Evolutionary conservation across 2,797 vertebrate genomes (phyloP).

Genomic region (Prunella strophiata): DNA sequence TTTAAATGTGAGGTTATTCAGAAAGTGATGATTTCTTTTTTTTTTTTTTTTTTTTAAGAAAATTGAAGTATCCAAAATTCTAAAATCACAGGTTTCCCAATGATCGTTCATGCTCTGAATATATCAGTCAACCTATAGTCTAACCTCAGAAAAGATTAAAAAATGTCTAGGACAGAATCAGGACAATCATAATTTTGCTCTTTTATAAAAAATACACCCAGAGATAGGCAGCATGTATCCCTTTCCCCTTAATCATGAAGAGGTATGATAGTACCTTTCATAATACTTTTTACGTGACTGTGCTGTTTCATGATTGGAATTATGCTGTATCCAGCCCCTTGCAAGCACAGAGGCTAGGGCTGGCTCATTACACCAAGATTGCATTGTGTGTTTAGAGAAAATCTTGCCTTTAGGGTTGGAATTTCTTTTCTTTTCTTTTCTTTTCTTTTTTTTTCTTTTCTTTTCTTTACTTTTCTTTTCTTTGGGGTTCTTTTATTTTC

Average conservation of each 20-base stretch:
- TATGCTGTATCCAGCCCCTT: background rate
- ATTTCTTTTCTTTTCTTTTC: too few relatives aligned
- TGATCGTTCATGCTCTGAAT: background rate
- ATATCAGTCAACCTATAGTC: background rate
- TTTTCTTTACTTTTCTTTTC: too few relatives aligned
- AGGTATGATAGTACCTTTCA: background rate
- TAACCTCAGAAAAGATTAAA: background rate
- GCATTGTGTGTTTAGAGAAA: background rate
- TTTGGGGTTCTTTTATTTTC: background rate
- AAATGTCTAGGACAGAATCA: background rate
- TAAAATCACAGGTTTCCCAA: background rate
- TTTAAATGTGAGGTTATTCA: background rate
- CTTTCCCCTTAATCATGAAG: background rate
- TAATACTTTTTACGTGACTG: background rate
- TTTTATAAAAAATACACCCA: background rate
- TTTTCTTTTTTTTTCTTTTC: too few relatives aligned
- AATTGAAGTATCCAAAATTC: background rate
- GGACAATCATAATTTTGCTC: background rate
- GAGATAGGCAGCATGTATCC: fast-evolving
- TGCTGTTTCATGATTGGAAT: background rate
- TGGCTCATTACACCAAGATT: background rate
- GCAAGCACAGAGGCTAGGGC: background rate
- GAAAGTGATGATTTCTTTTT: background rate
- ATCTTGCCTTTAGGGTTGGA: background rate
- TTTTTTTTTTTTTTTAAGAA: background rate